A percentile compares a stretch with the other conserved stretches of the same genome.
Conservation (phyloP, 2,888 invertebrate species). For the Listrodromus nycthemerus region DNA sequence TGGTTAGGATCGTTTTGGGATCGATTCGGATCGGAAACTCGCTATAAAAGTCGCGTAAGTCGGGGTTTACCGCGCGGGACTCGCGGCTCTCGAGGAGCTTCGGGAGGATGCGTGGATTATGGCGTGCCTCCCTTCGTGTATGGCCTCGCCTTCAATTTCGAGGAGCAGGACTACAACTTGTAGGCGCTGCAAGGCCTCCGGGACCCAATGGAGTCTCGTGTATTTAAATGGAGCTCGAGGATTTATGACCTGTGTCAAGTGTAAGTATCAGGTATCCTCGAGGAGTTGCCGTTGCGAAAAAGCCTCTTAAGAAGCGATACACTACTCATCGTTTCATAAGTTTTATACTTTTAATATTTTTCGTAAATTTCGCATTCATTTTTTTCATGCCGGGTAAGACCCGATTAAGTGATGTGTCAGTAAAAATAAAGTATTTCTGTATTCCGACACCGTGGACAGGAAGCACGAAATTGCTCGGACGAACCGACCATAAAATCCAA, state of each 20-base stretch:
- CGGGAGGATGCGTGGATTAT: constrained; percentile 25
- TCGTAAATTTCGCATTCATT: too few species aligned
- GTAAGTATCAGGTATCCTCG: neutral
- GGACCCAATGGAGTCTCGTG: neutral
- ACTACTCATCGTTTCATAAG: neutral
- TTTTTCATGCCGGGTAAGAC: neutral
- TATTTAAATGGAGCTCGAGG: neutral
- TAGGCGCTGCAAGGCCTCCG: constrained; percentile 3
- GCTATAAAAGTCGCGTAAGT: neutral
- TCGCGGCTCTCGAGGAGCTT: constrained; percentile 38
- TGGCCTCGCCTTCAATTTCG: constrained; percentile 28
- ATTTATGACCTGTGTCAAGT: neutral
- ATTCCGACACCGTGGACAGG: neutral
- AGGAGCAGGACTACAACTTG: neutral
- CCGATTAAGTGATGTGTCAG: neutral
- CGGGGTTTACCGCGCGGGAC: constrained; percentile 6
- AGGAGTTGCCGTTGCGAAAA: neutral
- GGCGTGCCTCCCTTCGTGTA: constrained; percentile 1
- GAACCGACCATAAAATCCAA: neutral
- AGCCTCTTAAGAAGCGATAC: neutral
- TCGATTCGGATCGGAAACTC: constrained; percentile 35
- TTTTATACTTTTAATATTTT: too few species aligned
- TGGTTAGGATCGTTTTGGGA: constrained; percentile 40
- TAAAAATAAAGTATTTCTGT: neutral
- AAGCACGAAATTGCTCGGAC: neutral